These are phyloP conservation scores for Tenthredo distinguenda DNA, from an alignment of 2,888 invertebrate species.

Conservation along the genomic window DNA sequence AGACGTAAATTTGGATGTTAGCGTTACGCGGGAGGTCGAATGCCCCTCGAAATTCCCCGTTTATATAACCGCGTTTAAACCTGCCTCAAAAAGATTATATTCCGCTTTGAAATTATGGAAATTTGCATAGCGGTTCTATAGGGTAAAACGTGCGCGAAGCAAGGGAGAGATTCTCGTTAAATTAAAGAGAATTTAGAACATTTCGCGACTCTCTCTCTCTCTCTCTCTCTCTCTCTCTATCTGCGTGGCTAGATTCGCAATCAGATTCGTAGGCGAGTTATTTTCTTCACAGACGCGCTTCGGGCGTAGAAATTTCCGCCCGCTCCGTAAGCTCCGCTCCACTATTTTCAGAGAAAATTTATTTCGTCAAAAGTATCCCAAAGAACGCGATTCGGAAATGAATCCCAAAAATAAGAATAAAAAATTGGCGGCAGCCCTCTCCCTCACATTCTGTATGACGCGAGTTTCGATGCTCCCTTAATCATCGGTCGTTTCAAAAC, in stretches of 20 bases:
- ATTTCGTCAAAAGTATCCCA: neutral
- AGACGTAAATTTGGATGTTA: neutral
- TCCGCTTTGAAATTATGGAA: constrained; percentile 61
- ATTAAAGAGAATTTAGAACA: constrained; percentile 24
- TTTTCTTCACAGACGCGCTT: neutral
- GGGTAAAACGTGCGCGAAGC: constrained; percentile 37
- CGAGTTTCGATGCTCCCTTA: constrained; percentile 32
- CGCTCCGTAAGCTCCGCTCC: neutral
- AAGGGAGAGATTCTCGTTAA: constrained; percentile 21
- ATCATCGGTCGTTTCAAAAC: neutral
- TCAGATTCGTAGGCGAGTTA: neutral
- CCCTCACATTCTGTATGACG: constrained; percentile 38
- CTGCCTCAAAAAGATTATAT: neutral
- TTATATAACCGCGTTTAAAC: neutral
- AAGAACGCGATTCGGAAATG: neutral
- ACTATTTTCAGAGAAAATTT: neutral
- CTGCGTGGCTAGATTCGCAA: constrained; percentile 29
- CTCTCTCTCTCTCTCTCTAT: neutral
- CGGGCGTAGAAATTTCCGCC: neutral
- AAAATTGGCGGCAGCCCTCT: constrained; percentile 28
- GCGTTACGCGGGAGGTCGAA: neutral
- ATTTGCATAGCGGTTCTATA: neutral
- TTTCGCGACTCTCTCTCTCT: neutral
- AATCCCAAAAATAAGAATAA: neutral
- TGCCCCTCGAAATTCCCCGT: neutral